These are phyloP conservation scores for Sorex fumeus DNA, from an alignment of 2,113 vertebrate species.

Conservation along the genomic window DNA sequence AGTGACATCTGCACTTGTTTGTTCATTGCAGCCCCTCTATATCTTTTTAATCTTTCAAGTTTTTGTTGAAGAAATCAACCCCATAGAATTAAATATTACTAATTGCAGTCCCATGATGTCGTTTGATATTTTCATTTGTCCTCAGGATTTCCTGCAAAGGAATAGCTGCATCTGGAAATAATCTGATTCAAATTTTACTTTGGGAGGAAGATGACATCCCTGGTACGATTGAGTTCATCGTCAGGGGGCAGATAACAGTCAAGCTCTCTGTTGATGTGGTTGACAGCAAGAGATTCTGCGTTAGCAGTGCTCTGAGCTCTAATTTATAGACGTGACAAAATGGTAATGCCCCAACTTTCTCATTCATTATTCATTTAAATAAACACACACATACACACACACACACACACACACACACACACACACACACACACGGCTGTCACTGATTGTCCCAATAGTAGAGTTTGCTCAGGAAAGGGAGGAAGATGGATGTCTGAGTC, in stretches of 20 bases:
- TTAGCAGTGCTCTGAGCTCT: background rate
- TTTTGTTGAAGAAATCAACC: background rate
- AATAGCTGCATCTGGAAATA: background rate
- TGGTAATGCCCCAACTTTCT: background rate
- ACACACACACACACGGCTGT: background rate
- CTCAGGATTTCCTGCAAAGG: conserved; percentile 8
- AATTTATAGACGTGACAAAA: conserved; percentile 11
- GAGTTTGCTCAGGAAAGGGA: conserved; percentile 37
- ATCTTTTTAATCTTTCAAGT: background rate
- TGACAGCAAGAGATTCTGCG: background rate
- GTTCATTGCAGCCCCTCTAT: background rate
- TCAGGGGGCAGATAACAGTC: background rate
- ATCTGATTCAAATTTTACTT: conserved; percentile 37
- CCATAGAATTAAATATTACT: background rate
- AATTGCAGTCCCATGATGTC: background rate
- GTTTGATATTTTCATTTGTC: background rate
- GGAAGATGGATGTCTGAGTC: background rate
- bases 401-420: background rate
- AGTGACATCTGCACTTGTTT: too few relatives aligned
- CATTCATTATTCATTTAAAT: conserved; percentile 29
- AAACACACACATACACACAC: background rate
- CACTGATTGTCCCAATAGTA: background rate
- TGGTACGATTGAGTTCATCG: background rate
- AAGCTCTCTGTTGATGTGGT: background rate
- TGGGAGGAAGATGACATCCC: background rate